Percentiles rank a stretch among this genome's conserved stretches.
Evolutionary conservation across 2,888 invertebrate genomes (phyloP).

Genomic region (Agrotis puta): DNA sequence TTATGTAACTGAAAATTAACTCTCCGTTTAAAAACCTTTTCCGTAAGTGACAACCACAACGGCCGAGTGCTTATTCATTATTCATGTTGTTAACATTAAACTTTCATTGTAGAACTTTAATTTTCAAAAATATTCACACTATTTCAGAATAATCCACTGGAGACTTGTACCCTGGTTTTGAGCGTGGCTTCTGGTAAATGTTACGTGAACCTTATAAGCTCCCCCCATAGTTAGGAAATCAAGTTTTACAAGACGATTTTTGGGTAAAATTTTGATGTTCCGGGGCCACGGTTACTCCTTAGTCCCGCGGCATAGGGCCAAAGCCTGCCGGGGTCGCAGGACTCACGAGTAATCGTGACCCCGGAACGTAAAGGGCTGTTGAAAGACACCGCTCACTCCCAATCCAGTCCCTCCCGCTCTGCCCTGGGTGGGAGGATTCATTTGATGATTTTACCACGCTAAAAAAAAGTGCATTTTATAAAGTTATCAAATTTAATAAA

Average conservation of each 20-base stretch:
- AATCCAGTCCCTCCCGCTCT: no score
- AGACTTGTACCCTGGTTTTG: constrained; percentile 7
- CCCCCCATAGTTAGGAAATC: not conserved
- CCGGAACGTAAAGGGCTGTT: no score
- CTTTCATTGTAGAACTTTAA: constrained; percentile 15
- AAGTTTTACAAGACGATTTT: constrained; percentile 11
- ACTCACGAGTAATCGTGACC: no score
- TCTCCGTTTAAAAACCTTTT: constrained; percentile 3
- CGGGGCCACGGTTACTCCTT: no score
- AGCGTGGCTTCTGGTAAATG: not conserved
- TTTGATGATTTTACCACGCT: no score
- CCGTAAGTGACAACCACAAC: constrained; percentile 1
- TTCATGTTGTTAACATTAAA: constrained; percentile 31
- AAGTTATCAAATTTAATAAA: no score
- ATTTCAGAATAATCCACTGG: constrained; percentile 9
- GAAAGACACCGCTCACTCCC: no score
- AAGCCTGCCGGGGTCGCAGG: no score
- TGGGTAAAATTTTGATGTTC: constrained; percentile 29
- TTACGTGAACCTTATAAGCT: constrained; percentile 9
- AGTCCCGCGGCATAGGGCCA: no score
- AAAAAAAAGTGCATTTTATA: no score
- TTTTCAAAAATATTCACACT: constrained; percentile 15
- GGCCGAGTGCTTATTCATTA: constrained; percentile 7
- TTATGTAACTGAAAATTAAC: not conserved
- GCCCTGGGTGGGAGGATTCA: no score